Evolutionary conservation across 2,113 vertebrate genomes (phyloP), one percentile per base, ranked within the genome.

Genomic region (Gasterosteus nipponicus): DNA sequence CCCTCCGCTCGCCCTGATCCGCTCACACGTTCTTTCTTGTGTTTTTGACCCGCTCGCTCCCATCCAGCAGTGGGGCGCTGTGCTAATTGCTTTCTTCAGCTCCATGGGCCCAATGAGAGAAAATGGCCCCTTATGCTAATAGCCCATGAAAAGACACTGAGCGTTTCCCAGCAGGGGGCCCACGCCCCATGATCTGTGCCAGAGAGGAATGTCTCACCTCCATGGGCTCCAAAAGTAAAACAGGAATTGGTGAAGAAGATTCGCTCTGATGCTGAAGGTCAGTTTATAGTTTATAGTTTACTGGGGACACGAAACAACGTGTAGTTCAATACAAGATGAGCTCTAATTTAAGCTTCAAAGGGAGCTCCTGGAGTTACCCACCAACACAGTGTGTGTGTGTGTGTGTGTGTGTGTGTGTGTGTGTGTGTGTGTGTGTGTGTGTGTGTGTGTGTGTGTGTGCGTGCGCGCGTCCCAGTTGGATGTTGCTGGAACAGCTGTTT

Each of bases 11-110:
- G 57, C 46, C 69, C 46, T 39, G 38, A 87, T 85, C 72, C 67
- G 74, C 58, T 69, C 42, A 82, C 22, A 65, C 59, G 61, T 70
- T 76, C 38, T 76, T 59, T 33, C 49, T 67, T 73, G 65, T 63
- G 39, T 86, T 79, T 79, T 78, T 66, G 54, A 78, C 77, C 83
- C 73, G 61, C 74, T 66, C 74, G 81, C 70, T 76, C 80, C 83
- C 64, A 86, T 81, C 58, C 63, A 89, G 86, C 83, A 58, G 79
- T 49, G 59, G 68, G 83, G 35, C 67, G 62, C 79, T 79, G 81
- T 86, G 51, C 75, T 92, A 89, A 92, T 92, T 90, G 87, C 86
- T 89, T 90, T 87, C 83, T 90, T 89, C 86, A 85, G 88, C 91
- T 90, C 75, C 82, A 86, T 69, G 81, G 82, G 82, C 85, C 85